Evolutionary conservation across 2,113 vertebrate species (phyloP).

Genomic region (Oenanthe melanoleuca): DNA sequence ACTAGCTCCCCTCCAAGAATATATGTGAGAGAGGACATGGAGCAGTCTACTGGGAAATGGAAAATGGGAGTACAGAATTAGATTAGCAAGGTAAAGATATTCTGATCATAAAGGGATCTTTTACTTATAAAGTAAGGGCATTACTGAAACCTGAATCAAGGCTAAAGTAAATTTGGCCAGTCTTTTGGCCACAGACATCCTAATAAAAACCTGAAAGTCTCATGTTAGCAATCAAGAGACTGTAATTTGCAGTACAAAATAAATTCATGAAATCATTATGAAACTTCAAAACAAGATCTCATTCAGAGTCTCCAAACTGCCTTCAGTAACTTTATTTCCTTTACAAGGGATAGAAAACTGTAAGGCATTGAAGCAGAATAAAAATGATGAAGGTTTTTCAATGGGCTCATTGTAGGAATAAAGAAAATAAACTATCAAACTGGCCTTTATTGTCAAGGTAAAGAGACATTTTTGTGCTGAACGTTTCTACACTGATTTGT

Average conservation of each 20-base stretch:
- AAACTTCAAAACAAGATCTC: constrained; percentile 70
- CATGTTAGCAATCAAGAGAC: constrained; percentile 64
- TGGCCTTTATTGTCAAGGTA: constrained; percentile 74
- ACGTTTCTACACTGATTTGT: constrained; percentile 33
- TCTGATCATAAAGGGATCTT: constrained; percentile 54
- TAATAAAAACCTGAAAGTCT: constrained; percentile 63
- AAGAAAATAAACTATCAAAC: constrained; percentile 70
- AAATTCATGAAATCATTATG: constrained; percentile 68
- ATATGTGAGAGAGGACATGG: not conserved
- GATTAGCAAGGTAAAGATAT: constrained; percentile 21
- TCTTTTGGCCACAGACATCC: constrained; percentile 47
- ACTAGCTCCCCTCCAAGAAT: not conserved
- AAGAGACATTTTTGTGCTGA: constrained; percentile 67
- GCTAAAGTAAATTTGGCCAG: constrained; percentile 49
- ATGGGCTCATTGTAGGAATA: constrained; percentile 70
- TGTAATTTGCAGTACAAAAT: constrained; percentile 66
- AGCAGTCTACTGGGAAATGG: not conserved
- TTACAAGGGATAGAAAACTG: constrained; percentile 61
- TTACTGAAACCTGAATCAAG: constrained; percentile 44
- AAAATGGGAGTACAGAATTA: constrained; percentile 2
- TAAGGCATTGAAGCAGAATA: constrained; percentile 60
- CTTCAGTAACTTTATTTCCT: constrained; percentile 69
- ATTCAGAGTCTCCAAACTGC: constrained; percentile 66
- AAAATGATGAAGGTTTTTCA: constrained; percentile 69
- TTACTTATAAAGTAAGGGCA: constrained; percentile 22